Percentiles rank a stretch among this genome's conserved stretches.
These are phyloP conservation scores for Tursiops truncatus DNA, from an alignment of 2,113 vertebrate genomes.

Conservation along the genomic window DNA sequence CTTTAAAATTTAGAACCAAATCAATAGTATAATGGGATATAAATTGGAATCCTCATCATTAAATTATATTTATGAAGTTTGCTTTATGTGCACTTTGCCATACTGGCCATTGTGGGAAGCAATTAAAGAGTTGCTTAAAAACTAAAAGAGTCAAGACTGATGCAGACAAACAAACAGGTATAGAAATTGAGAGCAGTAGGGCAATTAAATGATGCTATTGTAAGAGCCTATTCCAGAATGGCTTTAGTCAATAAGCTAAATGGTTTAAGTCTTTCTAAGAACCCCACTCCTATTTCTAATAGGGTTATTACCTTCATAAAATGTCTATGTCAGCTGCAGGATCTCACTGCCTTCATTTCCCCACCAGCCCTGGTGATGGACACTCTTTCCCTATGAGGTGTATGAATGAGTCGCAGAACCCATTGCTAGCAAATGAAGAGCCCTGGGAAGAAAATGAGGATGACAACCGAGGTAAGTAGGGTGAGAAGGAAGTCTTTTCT, in stretches of 20 bases:
- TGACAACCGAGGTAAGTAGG: slow-evolving; percentile 88
- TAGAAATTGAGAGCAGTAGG: slow-evolving; percentile 21
- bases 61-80: slow-evolving; percentile 48
- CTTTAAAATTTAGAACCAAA: slow-evolving; percentile 48
- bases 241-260: slow-evolving; percentile 32
- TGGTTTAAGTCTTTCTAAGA: slow-evolving; percentile 1
- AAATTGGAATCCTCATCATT: slow-evolving; percentile 22
- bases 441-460: slow-evolving; percentile 94
- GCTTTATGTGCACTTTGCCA: not conserved
- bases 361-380: slow-evolving; percentile 92
- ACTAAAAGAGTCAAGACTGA: not conserved
- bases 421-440: slow-evolving; percentile 91
- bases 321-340: not conserved
- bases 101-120: not conserved
- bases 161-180: not conserved
- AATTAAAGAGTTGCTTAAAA: slow-evolving; percentile 33
- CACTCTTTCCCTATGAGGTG: slow-evolving; percentile 93
- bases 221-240: not conserved
- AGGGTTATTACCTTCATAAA: slow-evolving; percentile 9
- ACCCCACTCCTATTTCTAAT: not conserved
- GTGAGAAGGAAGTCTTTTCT: slow-evolving; percentile 37
- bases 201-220: not conserved
- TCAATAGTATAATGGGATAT: slow-evolving; percentile 14
- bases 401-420: slow-evolving; percentile 90
- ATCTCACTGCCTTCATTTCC: slow-evolving; percentile 52